Base-by-base conservation (phyloP, 2,113 vertebrate species). In the Channa maculata region DNA sequence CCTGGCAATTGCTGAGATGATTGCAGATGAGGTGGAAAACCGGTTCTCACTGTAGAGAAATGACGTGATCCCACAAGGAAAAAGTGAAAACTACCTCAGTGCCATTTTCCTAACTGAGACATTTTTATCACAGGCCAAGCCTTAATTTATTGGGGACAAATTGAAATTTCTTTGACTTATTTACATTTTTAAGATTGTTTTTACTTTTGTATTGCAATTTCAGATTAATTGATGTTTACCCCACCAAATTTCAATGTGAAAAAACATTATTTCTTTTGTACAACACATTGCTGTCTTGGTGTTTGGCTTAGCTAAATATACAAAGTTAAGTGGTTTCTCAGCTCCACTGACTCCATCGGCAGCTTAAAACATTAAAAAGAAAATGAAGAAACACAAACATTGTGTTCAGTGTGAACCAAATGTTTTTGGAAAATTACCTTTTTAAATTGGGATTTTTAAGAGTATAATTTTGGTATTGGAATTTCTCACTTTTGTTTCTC, bases 1-100 rank as follows among this genome's bases (percentile, higher is more conserved):
- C 7, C 94, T 99, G 0, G 96, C 98, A 76, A 99, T 99, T n/a
- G 97, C 90, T 1, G 92, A 94, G 60, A 94, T 96, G 93, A 93
- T 99, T 7, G 95, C 94, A 1, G 93, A 95, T 8, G 98, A 99
- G 87, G 95, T 92, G 6, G 89, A 95, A 75, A 88, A 36, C 0
- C 95, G 95, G 38, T 99, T 99, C 79, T 46, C 64, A 0, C 54
- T 99, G 44, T 98, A 83, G 71, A 69, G 24, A 38, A 44, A 39
- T 14, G 0, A 0, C 1, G 5, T 0, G 12, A 3, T 1, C 5
- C 5, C 10, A 37, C 53, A 13, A 44, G 3, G 5, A n/a, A 7
- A 24, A 7, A 11, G 2, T 13, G 3, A 49, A 48, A 37, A 48
- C 72, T 79, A 61, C 63, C 36, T 82, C 70, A 38, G 39, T 37